Evolutionary conservation across 2,888 invertebrate species (phyloP), one percentile per base, ranked within the genome.

Genomic region (Psylliodes chrysocephalus): DNA sequence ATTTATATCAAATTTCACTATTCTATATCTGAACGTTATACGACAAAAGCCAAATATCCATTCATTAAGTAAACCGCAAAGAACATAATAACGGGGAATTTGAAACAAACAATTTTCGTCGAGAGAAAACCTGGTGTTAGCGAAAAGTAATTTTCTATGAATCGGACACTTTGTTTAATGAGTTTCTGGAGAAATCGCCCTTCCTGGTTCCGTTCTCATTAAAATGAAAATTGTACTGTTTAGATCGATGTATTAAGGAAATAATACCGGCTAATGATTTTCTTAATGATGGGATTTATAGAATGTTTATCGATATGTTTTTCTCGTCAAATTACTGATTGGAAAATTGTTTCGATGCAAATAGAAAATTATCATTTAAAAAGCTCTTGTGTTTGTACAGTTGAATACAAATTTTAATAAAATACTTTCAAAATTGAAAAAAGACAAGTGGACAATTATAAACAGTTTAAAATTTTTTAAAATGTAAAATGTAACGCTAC

Each of bases 141-240:
- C 18, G 15, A 19, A 44, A 44, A 44, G 44, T 14, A 44, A 44
- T 44, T n/a, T n/a, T 44, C 44, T 6, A 44, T 8, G 44, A 44
- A 44, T 44, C 17, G 44, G 44, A 44, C 44, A 19, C 19, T 44
- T 44, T 19, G 44, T 44, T 44, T 44, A 44, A 44, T 19, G 44
- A 44, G 44, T 44, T 44, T 44, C 44, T 19, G 44, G n/a, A 14
- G 10, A 44, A 44, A 17, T 44, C 15, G 44, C 14, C 10, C 2
- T n/a, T 44, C 42, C 25, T 5, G 25, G 25, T n/a, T n/a, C 33
- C 33, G 33, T 22, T 22, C 3, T 33, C 6, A 33, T 33, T 7
- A 33, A 33, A 33, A 33, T 22, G 33, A 33, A 33, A 33, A 33
- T 33, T 4, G 33, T 33, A 33, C 33, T 33, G 4, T 22, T 2